Base-by-base conservation (phyloP, 2,797 vertebrate genomes). In the Betta splendens region DNA sequence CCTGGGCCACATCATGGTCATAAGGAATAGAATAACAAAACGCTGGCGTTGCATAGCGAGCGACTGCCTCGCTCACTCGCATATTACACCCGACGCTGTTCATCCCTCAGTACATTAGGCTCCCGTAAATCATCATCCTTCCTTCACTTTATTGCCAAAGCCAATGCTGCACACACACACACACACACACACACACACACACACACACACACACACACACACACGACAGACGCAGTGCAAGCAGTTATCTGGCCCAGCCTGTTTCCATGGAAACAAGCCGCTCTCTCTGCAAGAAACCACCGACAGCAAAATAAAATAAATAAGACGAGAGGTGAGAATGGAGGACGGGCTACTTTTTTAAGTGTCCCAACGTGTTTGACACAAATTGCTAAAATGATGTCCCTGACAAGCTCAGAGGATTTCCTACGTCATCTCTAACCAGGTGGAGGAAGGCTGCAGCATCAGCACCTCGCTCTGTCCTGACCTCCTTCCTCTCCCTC, bases 211-310 rank as follows among this genome's bases (percentile, higher is more conserved):
- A 54, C 16, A 69, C 37, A 70, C 53, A 47, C 5, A 23, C 22
- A 42, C 26, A 52, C 50, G 59, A 61, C 52, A 60, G 22, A 69
- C 48, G 31, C 83, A 77, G 79, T 32, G 40, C 66, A 69, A 82
- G 79, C 20, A 57, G 64, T 49, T 58, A 81, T 79, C 74, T 62
- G 66, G 79, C 69, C 78, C 73, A 58, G 61, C 49, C 61, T 39
- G 88, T 92, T 86, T 80, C 89, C 87, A 91, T 90, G 77, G 90
- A 87, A 91, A 90, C 89, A 75, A 54, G 79, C 69, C 71, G 68
- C 73, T 77, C 72, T 62, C 71, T 62, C 73, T 48, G 80, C 80
- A 87, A 64, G 7, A 72, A 40, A 65, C 58, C 33, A 23, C 26
- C 29, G 37, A 66, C 69, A 84, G 83, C 83, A 88, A 85, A 80